Evolutionary conservation across 1,140 invertebrate species (phyloP).

Genomic region (Pseudomyrmex concolor): DNA sequence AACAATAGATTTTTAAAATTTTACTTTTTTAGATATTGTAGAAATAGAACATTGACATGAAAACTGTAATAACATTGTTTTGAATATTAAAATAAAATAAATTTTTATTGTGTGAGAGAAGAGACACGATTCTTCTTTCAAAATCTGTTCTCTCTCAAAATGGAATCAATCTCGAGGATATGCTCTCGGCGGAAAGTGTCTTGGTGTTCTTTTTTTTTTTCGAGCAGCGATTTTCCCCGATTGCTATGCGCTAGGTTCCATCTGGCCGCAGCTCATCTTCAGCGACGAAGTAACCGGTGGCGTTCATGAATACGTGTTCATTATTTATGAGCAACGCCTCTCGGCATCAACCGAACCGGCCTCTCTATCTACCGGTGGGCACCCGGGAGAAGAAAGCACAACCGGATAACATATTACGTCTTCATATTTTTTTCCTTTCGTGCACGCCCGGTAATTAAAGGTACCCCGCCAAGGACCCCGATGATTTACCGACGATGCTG

Average conservation of each 20-base stretch:
- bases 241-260: slow-evolving; percentile 42
- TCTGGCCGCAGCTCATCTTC: slow-evolving; percentile 67
- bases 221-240: slow-evolving; percentile 33
- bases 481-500: slow-evolving; percentile 76
- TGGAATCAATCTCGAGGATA: not conserved
- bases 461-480: slow-evolving; percentile 74
- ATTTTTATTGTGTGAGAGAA: too few species aligned
- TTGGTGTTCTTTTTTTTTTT: not conserved
- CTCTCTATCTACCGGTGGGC: slow-evolving; percentile 74
- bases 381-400: slow-evolving; percentile 56
- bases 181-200: not conserved
- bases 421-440: slow-evolving; percentile 80
- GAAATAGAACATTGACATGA: not conserved
- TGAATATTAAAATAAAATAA: not conserved
- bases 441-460: slow-evolving; percentile 80
- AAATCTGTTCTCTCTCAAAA: not conserved
- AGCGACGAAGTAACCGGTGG: slow-evolving; percentile 71
- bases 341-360: slow-evolving; percentile 74
- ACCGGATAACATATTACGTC: slow-evolving; percentile 79
- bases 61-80: not conserved
- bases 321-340: slow-evolving; percentile 79
- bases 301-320: slow-evolving; percentile 76
- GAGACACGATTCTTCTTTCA: too few species aligned
- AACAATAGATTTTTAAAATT: not conserved
- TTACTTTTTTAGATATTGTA: not conserved